A percentile compares a stretch with the other conserved stretches of the same genome.
These are phyloP conservation scores for Alcis repandata DNA, from an alignment of 2,888 invertebrate genomes.

Conservation along the genomic window DNA sequence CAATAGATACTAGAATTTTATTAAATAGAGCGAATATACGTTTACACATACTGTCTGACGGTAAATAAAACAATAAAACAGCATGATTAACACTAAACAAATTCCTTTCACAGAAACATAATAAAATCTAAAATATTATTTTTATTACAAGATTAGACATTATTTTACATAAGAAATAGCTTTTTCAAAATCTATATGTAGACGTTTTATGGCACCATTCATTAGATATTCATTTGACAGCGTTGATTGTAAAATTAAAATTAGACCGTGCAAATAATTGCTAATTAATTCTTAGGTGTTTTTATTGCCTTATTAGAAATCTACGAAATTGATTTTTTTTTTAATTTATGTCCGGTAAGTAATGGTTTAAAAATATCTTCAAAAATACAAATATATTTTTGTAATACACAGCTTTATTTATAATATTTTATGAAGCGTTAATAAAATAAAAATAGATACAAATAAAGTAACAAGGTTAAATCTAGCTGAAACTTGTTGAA, in stretches of 20 bases:
- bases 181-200: background rate
- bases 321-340: background rate
- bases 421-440: background rate
- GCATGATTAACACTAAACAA: background rate
- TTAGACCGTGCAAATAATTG: slow-evolving; percentile 13
- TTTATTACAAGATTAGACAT: background rate
- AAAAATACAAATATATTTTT: background rate
- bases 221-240: slow-evolving; percentile 21
- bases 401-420: background rate
- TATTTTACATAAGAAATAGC: background rate
- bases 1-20: background rate
- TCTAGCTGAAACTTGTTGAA: too few species aligned
- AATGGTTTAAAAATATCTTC: background rate
- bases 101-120: background rate
- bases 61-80: background rate
- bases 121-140: background rate
- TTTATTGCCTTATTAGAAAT: slow-evolving; percentile 22
- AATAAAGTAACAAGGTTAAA: too few species aligned
- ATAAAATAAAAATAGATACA: too few species aligned
- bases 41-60: background rate
- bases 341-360: background rate
- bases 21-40: background rate
- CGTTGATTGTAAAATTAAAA: slow-evolving; percentile 10
- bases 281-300: slow-evolving; percentile 14
- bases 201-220: slow-evolving; percentile 13